These are phyloP conservation scores for Macaca fascicularis DNA, from an alignment of 2,113 vertebrate species.

Conservation along the genomic window DNA sequence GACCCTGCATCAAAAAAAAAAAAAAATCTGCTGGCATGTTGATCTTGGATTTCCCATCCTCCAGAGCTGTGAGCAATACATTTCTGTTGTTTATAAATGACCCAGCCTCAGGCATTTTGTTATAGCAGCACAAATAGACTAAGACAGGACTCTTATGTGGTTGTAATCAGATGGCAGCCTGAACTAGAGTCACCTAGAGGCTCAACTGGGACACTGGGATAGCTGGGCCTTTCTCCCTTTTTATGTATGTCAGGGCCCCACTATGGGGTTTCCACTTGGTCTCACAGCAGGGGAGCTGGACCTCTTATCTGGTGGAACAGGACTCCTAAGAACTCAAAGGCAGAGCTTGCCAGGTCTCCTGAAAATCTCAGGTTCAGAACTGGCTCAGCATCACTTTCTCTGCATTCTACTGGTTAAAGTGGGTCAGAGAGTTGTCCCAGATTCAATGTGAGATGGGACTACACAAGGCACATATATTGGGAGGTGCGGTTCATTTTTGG, in stretches of 20 bases:
- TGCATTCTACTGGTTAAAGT: not conserved
- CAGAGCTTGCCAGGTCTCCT: not conserved
- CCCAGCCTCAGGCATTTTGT: not conserved
- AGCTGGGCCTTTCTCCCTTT: not conserved
- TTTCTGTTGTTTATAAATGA: not conserved
- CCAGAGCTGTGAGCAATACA: not conserved
- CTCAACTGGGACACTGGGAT: not conserved
- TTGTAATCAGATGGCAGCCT: not conserved
- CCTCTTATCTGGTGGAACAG: not conserved
- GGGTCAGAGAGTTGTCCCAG: not conserved
- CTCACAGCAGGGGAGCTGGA: not conserved
- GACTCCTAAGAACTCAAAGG: not conserved
- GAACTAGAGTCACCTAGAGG: not conserved
- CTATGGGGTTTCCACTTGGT: not conserved
- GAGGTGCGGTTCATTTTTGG: not conserved
- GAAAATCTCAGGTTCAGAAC: not conserved
- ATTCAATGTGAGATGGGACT: not conserved
- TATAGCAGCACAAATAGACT: not conserved
- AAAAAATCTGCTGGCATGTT: not conserved
- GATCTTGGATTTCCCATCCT: not conserved
- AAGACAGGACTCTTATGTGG: not conserved
- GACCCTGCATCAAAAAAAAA: not conserved
- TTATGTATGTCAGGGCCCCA: not conserved
- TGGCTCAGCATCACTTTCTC: not conserved
- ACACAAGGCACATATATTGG: not conserved